Base-by-base conservation (phyloP, 92 coral and sea anemone species). In the Porites divaricata region DNA sequence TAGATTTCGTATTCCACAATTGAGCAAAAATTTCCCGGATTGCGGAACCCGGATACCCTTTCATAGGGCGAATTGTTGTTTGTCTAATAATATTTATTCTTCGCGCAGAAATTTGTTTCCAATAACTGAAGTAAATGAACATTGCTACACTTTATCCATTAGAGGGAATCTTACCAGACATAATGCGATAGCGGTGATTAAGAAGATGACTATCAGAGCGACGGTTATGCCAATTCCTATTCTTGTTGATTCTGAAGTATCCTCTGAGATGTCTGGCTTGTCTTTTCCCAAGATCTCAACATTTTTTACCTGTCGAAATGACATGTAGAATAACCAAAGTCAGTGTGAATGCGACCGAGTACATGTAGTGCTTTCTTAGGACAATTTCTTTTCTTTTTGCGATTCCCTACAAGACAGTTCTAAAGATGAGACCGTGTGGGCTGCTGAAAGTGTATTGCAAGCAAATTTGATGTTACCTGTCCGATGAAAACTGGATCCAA, bases 211-310 rank as follows among this genome's bases (percentile, higher is more conserved):
- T 13, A 52, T 22, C 41, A 89, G 81, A 49, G 63, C 87, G 50
- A 89, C 63, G 9, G 63, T 77, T 11, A 89, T 66, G 2, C 83
- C 92, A 15, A 84, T 84, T 8, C 74, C 89, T 1, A 89, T 66
- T 45, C 81, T 52, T 63, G 71, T 75, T 79, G 49, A 80, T 62
- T 89, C 92, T 17, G 78, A 54, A 61, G 84, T 6, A 9, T 15
- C 61, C 21, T 79, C 86, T 57, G 92, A 54, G 52, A 67, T 56
- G 74, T 79, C 78, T 8, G 83, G 92, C 8, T 72, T 87, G 59
- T 74, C 89, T 22, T 64, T 79, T 19, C 92, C 92, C 57, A 54
- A 19, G 11, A 89, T 75, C 54, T 84, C 88, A 14, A 89, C 92
- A 41, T 84, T 85, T 25, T 80, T 35, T 1, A 89, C 89, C 92